A percentile compares a stretch with the other conserved stretches of the same genome.
Conservation (phyloP, 1,140 invertebrate species). For the Brachionus plicatilis region DNA sequence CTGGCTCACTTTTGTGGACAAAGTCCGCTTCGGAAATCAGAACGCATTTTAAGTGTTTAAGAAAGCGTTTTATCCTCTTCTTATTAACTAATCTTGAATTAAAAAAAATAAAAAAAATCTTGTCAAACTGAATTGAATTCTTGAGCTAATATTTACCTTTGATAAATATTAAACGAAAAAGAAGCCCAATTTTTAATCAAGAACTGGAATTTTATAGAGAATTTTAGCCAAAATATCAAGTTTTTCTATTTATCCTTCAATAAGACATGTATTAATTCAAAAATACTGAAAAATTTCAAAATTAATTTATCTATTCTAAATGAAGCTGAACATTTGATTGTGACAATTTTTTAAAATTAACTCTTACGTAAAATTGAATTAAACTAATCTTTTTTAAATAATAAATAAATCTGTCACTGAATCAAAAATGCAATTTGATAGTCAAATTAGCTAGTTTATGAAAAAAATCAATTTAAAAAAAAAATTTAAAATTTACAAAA, state of each 20-base stretch:
- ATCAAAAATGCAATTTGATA: too few species aligned
- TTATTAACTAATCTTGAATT: not conserved
- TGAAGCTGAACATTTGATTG: too few species aligned
- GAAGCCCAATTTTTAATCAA: not conserved
- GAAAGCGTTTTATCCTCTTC: not conserved
- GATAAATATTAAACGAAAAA: not conserved
- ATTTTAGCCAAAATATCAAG: not conserved
- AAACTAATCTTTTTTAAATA: too few species aligned
- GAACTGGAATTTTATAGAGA: not conserved
- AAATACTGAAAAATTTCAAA: too few species aligned
- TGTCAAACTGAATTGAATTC: not conserved
- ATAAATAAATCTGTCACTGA: too few species aligned
- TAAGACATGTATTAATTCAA: not conserved
- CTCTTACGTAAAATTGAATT: too few species aligned
- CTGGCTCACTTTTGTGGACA: not conserved
- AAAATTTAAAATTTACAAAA: too few species aligned
- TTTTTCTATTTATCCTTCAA: not conserved
- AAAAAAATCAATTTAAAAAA: too few species aligned
- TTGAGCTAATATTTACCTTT: not conserved
- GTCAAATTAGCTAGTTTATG: too few species aligned
- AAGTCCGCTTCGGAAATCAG: not conserved
- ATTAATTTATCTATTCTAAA: too few species aligned
- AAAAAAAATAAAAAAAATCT: not conserved
- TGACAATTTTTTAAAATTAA: too few species aligned
- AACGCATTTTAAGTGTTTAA: not conserved